Evolutionary conservation across 2,888 invertebrate species (phyloP).

Genomic region (Eustalomyia histrio): DNA sequence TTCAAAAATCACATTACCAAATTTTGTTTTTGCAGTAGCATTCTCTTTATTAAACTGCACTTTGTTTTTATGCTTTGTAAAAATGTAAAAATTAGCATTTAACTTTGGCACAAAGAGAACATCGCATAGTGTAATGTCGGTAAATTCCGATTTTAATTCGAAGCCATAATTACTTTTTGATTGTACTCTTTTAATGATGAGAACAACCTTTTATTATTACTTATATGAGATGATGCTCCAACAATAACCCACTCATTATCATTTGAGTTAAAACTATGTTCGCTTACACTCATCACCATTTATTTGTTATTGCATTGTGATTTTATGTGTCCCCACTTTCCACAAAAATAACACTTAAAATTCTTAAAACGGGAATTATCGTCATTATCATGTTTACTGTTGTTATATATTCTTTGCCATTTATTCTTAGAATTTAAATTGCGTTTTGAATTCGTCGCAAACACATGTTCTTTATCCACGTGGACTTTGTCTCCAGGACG

Average conservation of each 20-base stretch:
- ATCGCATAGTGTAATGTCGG: conserved; percentile 32
- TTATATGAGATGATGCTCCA: too few relatives aligned
- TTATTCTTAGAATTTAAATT: conserved; percentile 12
- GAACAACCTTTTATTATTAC: neutral
- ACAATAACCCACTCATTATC: too few relatives aligned
- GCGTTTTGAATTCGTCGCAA: conserved; percentile 36
- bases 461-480: conserved; percentile 28
- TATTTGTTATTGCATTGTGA: conserved; percentile 34
- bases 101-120: conserved; percentile 6
- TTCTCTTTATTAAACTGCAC: conserved; percentile 38
- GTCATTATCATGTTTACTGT: too few relatives aligned
- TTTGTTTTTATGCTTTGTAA: conserved; percentile 43
- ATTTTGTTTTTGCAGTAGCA: conserved; percentile 36
- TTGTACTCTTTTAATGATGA: neutral
- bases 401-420: conserved; percentile 1
- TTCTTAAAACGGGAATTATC: too few relatives aligned
- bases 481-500: conserved; percentile 24
- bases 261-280: conserved; percentile 15
- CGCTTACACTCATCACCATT: conserved; percentile 26
- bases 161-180: conserved; percentile 43
- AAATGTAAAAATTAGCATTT: conserved; percentile 50
- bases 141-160: conserved; percentile 18
- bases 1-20: conserved; percentile 28
- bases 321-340: conserved; percentile 34
- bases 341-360: conserved; percentile 40